Conservation (phyloP, 2,797 vertebrate genomes). For the Leuciscus waleckii region DNA sequence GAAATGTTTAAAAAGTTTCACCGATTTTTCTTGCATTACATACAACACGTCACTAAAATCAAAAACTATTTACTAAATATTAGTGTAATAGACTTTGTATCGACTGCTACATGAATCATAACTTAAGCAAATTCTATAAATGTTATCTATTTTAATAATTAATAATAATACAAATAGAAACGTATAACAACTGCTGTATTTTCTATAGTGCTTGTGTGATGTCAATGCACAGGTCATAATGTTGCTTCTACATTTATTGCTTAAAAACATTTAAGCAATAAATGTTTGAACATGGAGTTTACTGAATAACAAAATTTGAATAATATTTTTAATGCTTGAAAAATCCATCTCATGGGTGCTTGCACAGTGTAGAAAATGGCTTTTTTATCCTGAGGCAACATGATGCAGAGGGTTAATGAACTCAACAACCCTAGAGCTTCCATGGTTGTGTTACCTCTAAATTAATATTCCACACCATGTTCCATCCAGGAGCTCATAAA, state of each 20-base stretch:
- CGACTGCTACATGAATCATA: neutral
- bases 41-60: neutral
- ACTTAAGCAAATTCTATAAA: neutral
- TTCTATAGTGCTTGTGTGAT: neutral
- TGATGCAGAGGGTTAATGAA: slow-evolving; percentile 7
- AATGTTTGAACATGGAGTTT: neutral
- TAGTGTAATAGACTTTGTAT: neutral
- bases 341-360: slow-evolving; percentile 4
- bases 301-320: neutral
- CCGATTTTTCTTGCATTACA: neutral
- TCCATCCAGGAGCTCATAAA: neutral
- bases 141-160: neutral
- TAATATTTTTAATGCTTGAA: neutral
- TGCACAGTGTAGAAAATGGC: slow-evolving; percentile 10
- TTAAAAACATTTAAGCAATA: neutral
- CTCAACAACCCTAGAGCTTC: neutral
- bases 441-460: neutral
- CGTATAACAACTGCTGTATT: neutral
- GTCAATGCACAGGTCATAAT: neutral
- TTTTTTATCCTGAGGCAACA: slow-evolving; percentile 25
- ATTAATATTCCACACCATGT: neutral
- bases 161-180: neutral
- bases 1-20: neutral
- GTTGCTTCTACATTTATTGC: neutral
- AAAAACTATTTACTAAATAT: neutral